Percentiles rank a stretch among this genome's conserved stretches.
Evolutionary conservation across 2,797 vertebrate genomes (phyloP).

Genomic region (Malurus leucopterus): DNA sequence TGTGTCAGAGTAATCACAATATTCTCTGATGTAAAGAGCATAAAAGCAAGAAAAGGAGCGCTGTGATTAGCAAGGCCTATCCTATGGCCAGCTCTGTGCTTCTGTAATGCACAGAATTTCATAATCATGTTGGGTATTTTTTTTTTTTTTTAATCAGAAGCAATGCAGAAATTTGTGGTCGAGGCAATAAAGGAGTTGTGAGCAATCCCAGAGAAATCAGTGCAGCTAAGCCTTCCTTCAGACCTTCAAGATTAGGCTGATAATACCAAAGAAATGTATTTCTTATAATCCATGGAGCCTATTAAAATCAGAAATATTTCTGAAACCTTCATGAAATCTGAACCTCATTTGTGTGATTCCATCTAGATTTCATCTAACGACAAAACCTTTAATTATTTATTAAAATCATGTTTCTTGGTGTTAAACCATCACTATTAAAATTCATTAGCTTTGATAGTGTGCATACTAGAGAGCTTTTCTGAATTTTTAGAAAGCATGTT

Average conservation of each 20-base stretch:
- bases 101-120: not conserved
- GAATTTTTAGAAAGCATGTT: not conserved
- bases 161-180: not conserved
- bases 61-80: not conserved
- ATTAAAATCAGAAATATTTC: not conserved
- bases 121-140: not conserved
- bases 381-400: not conserved
- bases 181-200: not conserved
- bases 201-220: not conserved
- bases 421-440: not conserved
- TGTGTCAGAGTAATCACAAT: not conserved
- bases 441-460: not conserved
- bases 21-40: not conserved
- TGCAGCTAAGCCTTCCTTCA: not conserved
- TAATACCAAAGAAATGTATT: not conserved
- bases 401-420: not conserved
- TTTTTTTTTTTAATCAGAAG: accelerated
- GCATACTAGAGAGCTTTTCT: not conserved
- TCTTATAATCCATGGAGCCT: not conserved
- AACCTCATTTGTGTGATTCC: not conserved
- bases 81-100: not conserved
- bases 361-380: not conserved
- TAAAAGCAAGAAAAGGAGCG: not conserved
- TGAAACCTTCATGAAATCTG: not conserved
- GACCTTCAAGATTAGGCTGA: not conserved